phyloP scores from a whole-genome alignment of 2,888 invertebrate species.

The Junonia oenone region DNA sequence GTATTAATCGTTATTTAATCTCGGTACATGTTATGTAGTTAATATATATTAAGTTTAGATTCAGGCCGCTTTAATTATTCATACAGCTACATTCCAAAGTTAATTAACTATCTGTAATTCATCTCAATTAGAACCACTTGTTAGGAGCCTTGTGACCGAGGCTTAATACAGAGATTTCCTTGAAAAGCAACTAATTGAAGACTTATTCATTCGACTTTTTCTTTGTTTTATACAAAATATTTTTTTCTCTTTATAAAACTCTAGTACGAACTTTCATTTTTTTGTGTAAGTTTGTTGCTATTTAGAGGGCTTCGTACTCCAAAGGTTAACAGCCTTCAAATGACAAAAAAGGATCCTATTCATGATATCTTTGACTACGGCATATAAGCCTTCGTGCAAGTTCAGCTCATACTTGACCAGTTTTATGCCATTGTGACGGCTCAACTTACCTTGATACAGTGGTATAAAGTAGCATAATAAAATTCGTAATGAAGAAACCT shows the following conservation, averaged over 20 bases:
- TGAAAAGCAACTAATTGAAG: not conserved
- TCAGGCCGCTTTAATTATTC: not conserved
- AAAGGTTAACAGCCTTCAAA: too few relatives aligned
- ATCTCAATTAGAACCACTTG: not conserved
- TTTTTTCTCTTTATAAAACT: not conserved
- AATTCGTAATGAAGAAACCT: too few relatives aligned
- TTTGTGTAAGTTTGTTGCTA: too few relatives aligned
- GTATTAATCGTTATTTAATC: not conserved
- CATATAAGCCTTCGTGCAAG: too few relatives aligned
- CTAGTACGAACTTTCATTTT: too few relatives aligned
- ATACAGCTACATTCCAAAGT: not conserved
- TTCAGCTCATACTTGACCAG: too few relatives aligned
- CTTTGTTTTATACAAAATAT: not conserved
- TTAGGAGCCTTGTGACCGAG: not conserved
- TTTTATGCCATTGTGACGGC: too few relatives aligned
- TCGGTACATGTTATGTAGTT: not conserved
- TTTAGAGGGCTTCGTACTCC: too few relatives aligned
- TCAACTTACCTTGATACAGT: too few relatives aligned
- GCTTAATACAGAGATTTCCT: not conserved
- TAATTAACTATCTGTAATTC: not conserved
- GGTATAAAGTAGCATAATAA: too few relatives aligned
- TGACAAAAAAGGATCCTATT: too few relatives aligned
- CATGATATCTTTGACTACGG: too few relatives aligned
- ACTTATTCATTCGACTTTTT: not conserved
- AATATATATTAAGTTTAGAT: not conserved